Conservation (phyloP, 2,888 invertebrate species). For the Vesta saturnalis region DNA sequence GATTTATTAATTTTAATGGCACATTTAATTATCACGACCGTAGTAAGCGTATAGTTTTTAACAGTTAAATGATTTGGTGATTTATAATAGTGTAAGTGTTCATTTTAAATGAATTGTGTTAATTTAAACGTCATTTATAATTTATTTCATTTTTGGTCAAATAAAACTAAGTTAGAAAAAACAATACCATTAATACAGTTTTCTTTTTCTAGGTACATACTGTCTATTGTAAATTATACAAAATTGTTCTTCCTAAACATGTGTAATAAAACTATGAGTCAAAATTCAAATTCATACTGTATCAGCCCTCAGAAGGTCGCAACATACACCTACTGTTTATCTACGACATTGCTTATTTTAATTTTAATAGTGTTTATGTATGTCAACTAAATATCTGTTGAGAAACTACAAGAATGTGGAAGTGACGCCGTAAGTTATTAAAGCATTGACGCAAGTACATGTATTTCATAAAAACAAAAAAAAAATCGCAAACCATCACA, state of each 20-base stretch:
- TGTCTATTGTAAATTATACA: background rate
- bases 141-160: background rate
- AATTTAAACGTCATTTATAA: background rate
- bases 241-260: background rate
- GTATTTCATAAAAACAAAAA: background rate
- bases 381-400: background rate
- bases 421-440: conserved; percentile 8
- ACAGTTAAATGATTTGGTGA: background rate
- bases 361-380: conserved; percentile 18
- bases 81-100: background rate
- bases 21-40: conserved; percentile 3
- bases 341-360: conserved; percentile 4
- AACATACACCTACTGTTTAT: conserved; percentile 11
- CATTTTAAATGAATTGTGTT: background rate
- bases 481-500: too few relatives aligned
- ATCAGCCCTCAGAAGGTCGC: background rate
- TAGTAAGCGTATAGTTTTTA: background rate
- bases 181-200: too few relatives aligned
- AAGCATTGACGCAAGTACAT: conserved; percentile 12
- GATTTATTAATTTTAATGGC: conserved; percentile 11
- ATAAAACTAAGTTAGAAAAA: too few relatives aligned
- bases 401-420: conserved; percentile 10
- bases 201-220: background rate
- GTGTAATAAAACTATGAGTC: background rate
- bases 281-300: background rate